These are phyloP conservation scores for Graptemys geographica DNA, from an alignment of 2,797 vertebrate species.

Conservation along the genomic window DNA sequence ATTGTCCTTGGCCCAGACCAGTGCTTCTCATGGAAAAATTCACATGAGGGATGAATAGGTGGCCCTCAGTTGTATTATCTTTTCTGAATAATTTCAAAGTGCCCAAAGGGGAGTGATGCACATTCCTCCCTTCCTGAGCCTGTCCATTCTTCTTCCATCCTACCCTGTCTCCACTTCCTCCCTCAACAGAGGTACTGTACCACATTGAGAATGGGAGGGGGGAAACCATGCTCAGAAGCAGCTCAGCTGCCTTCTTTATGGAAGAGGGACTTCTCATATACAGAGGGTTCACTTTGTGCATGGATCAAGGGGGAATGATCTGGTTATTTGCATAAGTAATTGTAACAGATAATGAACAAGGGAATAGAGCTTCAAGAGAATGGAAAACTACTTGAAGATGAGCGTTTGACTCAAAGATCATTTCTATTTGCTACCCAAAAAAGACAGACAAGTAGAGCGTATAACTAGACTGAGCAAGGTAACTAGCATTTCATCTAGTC, in stretches of 20 bases:
- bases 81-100: background rate
- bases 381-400: background rate
- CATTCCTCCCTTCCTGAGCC: background rate
- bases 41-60: background rate
- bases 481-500: background rate
- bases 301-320: rapidly evolving
- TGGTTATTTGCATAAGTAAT: background rate
- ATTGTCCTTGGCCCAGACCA: background rate
- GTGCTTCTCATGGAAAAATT: background rate
- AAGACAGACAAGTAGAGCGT: background rate
- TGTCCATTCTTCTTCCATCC: background rate
- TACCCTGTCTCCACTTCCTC: background rate
- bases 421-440: constrained; percentile 8
- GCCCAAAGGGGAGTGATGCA: background rate
- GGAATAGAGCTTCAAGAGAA: background rate
- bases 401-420: background rate
- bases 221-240: too few species aligned
- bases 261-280: background rate
- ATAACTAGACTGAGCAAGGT: background rate
- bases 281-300: background rate
- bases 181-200: background rate
- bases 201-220: too few species aligned
- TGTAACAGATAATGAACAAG: background rate
- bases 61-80: background rate
- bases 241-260: background rate